Percentiles rank a stretch among this genome's conserved stretches.
phyloP scores from a whole-genome alignment of 2,888 invertebrate species.

The Sarcophaga rosellei region DNA sequence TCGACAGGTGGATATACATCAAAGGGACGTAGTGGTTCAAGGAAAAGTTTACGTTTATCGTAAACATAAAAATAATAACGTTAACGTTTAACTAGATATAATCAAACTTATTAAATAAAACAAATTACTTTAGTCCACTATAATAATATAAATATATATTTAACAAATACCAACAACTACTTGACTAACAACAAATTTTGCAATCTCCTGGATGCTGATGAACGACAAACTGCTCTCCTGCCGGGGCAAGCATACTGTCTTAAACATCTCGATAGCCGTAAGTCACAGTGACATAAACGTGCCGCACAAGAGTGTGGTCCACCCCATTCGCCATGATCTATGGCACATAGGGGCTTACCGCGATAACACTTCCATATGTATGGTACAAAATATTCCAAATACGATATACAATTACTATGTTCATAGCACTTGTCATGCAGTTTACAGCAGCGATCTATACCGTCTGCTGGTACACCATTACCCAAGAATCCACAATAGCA shows the following conservation, averaged over 20 bases:
- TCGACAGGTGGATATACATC: constrained; percentile 37
- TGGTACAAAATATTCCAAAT: constrained; percentile 92
- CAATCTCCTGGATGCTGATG: constrained; percentile 87
- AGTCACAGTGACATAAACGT: constrained; percentile 92
- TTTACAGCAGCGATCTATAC: constrained; percentile 90
- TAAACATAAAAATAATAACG: constrained; percentile 32
- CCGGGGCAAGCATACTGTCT: constrained; percentile 88
- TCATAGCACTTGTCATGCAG: constrained; percentile 94
- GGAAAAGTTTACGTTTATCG: constrained; percentile 69
- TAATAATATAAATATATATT: constrained; percentile 20
- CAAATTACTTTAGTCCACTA: background rate
- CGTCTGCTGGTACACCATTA: constrained; percentile 89
- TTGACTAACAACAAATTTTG: constrained; percentile 85
- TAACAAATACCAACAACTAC: constrained; percentile 46
- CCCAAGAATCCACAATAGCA: constrained; percentile 95
- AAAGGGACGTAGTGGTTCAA: constrained; percentile 66
- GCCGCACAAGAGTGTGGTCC: constrained; percentile 87
- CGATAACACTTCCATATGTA: constrained; percentile 93
- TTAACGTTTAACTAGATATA: constrained; percentile 35
- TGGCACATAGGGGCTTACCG: constrained; percentile 87
- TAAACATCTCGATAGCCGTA: constrained; percentile 90
- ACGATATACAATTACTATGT: constrained; percentile 89
- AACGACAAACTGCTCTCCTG: constrained; percentile 86
- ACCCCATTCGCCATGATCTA: constrained; percentile 84
- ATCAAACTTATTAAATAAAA: constrained; percentile 21